A percentile compares a stretch with the other conserved stretches of the same genome.
Conservation (phyloP, 1,140 invertebrate genomes). For the Drosophila lacteicornis region DNA sequence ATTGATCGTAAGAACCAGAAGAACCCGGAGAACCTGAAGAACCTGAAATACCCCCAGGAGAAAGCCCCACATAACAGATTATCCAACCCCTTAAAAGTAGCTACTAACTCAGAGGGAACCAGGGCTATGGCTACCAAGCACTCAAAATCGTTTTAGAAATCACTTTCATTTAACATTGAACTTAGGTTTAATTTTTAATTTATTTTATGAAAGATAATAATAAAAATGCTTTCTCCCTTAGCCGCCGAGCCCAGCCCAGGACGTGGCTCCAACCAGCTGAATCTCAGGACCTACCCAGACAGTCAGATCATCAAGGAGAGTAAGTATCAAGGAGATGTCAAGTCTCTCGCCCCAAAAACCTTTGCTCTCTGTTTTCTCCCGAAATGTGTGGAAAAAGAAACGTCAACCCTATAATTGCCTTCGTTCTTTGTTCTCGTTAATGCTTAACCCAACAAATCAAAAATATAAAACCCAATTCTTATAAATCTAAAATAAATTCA, state of each 20-base stretch:
- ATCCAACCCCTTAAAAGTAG: slow-evolving; percentile 12
- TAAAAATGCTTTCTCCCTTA: neutral
- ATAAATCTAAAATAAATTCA: slow-evolving; percentile 44
- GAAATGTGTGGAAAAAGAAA: neutral
- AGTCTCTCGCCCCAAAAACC: no score
- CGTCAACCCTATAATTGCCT: slow-evolving; percentile 30
- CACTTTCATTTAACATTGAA: neutral
- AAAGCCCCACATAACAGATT: slow-evolving; percentile 5
- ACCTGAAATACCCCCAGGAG: neutral
- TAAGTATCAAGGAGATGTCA: slow-evolving; percentile 86
- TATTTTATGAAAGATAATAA: neutral
- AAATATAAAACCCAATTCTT: slow-evolving; percentile 33
- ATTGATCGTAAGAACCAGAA: slow-evolving; percentile 73
- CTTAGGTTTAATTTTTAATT: no score
- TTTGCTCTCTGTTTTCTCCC: neutral
- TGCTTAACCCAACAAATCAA: slow-evolving; percentile 69
- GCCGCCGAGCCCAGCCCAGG: slow-evolving; percentile 15
- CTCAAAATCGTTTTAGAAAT: neutral
- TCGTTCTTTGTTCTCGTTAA: slow-evolving; percentile 57
- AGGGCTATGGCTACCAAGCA: slow-evolving; percentile 31
- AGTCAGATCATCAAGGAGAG: slow-evolving; percentile 93
- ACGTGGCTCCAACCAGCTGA: slow-evolving; percentile 58
- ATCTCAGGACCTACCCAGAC: slow-evolving; percentile 90
- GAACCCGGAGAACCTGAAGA: slow-evolving; percentile 7
- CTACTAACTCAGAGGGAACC: slow-evolving; percentile 22